Evolutionary conservation across 2,113 vertebrate genomes (phyloP), one percentile per base, ranked within the genome.

Genomic region (Pitta sordida): DNA sequence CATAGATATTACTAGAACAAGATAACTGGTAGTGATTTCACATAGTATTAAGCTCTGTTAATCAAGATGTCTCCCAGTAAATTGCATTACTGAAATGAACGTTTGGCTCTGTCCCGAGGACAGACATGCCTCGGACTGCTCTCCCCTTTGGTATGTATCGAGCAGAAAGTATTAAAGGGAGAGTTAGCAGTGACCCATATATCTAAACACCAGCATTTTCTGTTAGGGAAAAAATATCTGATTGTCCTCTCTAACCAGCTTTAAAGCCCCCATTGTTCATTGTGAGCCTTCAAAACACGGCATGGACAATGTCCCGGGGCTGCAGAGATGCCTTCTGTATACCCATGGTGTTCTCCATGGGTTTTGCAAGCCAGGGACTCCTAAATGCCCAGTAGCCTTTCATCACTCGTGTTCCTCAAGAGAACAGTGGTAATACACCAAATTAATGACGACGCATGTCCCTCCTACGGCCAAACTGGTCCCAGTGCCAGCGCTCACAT

Each of bases 41-140:
- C 43, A 6, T 82, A 34, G 75, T 58, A 86, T 74, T 86, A 73
- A 83, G 63, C 32, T 77, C 86, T 0, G 65, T 93, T 95, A 83
- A 80, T 86, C 86, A 96, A 91, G 92, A 95, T 94, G 94, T 95
- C 91, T 91, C 93, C 91, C 77, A 70, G 83, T 95, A 94, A 95
- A 89, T 20, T 83, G 56, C 83, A 67, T 91, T 88, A 79, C 83
- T 79, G 83, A 96, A 94, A 89, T 69, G 83, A 87, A 90, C 39
- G 13, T 88, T 95, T 96, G 92, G 86, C 95, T 89, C 44, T 1
- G 0, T 56, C 68, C 86, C 86, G 88, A 92, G 90, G 86, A 91
- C 68, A 80, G 63, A 62, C 88, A 74, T 93, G 91, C 89, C 77
- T 90, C 64, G 11, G 36, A 93, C 88, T 46, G 55, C 83, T 94